Base-by-base conservation (phyloP, 1,140 invertebrate species). In the Lordiphosa collinella region DNA sequence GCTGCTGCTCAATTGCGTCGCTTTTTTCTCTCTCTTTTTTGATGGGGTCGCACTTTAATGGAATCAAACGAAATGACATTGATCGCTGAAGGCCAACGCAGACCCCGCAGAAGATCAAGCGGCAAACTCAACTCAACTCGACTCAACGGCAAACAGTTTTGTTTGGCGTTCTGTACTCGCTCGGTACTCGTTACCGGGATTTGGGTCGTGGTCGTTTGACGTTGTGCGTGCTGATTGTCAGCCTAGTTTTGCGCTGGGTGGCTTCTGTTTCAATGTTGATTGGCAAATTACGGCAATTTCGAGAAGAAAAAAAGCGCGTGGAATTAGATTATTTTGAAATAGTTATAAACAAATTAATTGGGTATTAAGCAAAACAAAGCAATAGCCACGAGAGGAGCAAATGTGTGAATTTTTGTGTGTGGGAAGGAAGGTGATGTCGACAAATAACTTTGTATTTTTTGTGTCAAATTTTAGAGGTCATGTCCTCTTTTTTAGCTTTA, bases 51-150 rank as follows among this genome's bases (percentile, higher is more conserved):
- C 64, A 69, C 64, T 73, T 79, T 69, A 79, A 79, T 78, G 63
- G 68, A 78, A 73, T 78, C 74, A 80, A 80, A 80, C 65, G 75
- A 80, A 80, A 80, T 80, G 75, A 79, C 75, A 80, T 80, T 80
- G 75, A 80, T 80, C 69, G 75, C 75, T 80, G 75, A 80, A 80
- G 75, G 75, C 75, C 75, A 80, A 49, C 56, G 65, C 22, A 52
- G n/a, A n/a, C 54, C 50, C 36, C 59, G 59, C 47, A 57, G 55
- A 57, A 53, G 55, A 57, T 57, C 54, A 53, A 58, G 14, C 29
- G 18, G 5, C 22, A 25, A 58, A 54, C 22, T 40, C 47, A 22
- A 40, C 44, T 38, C 36, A 13, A 22, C 9, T 40, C 25, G 25
- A 36, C 13, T 49, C n/a, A 8, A 34, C 18, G 18, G 18, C 18